Conservation (phyloP, 2,888 invertebrate species). For the Hypsopygia costalis region DNA sequence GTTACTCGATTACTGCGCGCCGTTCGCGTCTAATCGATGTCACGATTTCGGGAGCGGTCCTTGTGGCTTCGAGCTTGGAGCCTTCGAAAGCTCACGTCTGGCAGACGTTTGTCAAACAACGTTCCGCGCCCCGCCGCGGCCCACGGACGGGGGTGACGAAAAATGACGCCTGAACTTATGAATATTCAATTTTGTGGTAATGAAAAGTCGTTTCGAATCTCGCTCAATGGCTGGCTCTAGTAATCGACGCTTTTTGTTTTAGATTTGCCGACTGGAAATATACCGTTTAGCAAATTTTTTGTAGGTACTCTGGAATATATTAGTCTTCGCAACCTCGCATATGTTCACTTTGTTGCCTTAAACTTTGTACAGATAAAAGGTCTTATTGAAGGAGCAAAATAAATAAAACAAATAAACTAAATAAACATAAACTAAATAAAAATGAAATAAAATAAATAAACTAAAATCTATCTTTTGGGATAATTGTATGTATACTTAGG, state of each 20-base stretch:
- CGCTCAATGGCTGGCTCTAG: conserved; percentile 31
- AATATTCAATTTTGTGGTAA: conserved; percentile 59
- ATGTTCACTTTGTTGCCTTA: not conserved
- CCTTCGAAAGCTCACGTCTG: conserved; percentile 30
- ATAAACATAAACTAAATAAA: too few species aligned
- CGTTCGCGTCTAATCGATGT: conserved; percentile 65
- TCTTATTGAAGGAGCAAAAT: not conserved
- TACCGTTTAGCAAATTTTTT: not conserved
- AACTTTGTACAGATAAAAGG: not conserved
- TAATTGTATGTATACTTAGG: too few species aligned
- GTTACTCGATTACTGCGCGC: conserved; percentile 67
- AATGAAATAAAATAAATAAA: too few species aligned
- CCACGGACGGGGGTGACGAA: conserved; percentile 31
- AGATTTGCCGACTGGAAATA: not conserved
- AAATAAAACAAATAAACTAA: too few species aligned
- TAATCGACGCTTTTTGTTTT: conserved; percentile 5
- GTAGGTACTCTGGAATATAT: not conserved
- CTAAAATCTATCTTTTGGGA: too few species aligned
- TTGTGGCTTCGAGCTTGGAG: conserved; percentile 29
- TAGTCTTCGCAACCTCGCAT: too few species aligned
- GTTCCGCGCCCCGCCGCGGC: conserved; percentile 23
- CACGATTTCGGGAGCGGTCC: conserved; percentile 69
- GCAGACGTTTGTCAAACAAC: conserved; percentile 16
- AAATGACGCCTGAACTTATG: conserved; percentile 37
- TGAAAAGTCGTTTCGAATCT: conserved; percentile 58